Evolutionary conservation across 2,888 invertebrate genomes (phyloP), one percentile per base, ranked within the genome.

Genomic region (Lamellibrachia columna): DNA sequence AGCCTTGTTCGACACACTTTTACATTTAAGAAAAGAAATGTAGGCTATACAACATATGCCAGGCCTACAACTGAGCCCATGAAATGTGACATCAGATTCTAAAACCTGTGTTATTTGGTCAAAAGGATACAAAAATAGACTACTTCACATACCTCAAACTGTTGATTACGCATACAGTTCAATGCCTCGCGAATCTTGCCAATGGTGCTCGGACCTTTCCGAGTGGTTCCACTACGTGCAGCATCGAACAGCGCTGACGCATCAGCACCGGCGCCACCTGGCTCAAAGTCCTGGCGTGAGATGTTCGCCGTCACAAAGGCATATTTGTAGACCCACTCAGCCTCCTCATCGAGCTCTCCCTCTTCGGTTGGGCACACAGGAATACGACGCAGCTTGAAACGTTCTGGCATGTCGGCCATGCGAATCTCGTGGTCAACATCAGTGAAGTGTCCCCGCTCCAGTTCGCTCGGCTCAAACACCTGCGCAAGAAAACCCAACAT

Each of bases 401-500:
- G 95, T 94, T 97, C 97, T 2, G 97, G 97, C 93, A 96, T 95
- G 95, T 97, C 97, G 40, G 97, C 96, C 28, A 95, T 95, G 93
- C 97, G 95, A 93, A 97, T 97, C 98, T 99, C 98, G 15, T 99
- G 97, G 96, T 99, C 99, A 95, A 98, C 97, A 96, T 99, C 99
- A 0, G 99, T 99, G 96, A 99, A 98, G 96, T 99, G 99, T 90
- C 99, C 99, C 92, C 99, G 97, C 96, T 99, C 99, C 95, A 99
- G 97, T 96, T 99, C 99, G 95, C 98, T 98, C 0, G 99, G 99
- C 96, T 99, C 99, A 96, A 99, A 99, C 93, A 99, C 98, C 97
- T 99, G 22, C n/a, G 75, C n/a, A 22, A 22, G 0, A 75, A 4
- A 75, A 15, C 2, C n/a, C 15, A 3, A 22, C n/a, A 22, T n/a